Conservation (phyloP, 2,888 invertebrate species). For the Epinotia nisella region DNA sequence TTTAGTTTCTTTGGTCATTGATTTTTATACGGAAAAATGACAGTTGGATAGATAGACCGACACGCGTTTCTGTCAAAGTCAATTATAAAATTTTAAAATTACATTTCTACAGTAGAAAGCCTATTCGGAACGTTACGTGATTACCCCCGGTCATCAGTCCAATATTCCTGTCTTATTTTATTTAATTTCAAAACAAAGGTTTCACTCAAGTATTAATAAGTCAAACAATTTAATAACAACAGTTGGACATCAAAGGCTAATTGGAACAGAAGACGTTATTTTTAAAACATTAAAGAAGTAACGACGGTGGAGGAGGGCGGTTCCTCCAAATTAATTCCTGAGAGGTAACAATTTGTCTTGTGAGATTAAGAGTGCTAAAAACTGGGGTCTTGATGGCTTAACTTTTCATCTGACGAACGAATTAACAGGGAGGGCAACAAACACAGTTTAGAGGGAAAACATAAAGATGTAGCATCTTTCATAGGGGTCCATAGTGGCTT, state of each 20-base stretch:
- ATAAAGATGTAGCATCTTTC: background rate
- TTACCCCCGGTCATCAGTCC: no score
- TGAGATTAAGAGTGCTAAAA: constrained; percentile 66
- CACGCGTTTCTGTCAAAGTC: no score
- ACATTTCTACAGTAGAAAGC: no score
- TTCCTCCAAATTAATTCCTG: constrained; percentile 74
- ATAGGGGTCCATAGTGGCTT: background rate
- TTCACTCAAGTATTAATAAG: constrained; percentile 50
- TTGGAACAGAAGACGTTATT: constrained; percentile 65
- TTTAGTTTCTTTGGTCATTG: no score
- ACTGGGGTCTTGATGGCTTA: constrained; percentile 79
- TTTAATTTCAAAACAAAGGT: constrained; percentile 44
- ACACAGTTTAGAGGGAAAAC: constrained; percentile 46
- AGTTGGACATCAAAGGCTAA: constrained; percentile 64
- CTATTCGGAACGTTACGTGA: no score
- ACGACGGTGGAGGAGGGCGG: constrained; percentile 68
- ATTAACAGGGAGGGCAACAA: constrained; percentile 73
- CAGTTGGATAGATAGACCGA: no score
- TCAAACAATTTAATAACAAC: constrained; percentile 56
- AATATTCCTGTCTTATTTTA: background rate
- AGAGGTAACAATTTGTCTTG: constrained; percentile 65
- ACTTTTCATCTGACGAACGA: constrained; percentile 82
- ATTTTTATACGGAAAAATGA: no score
- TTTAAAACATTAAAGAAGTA: constrained; percentile 57
- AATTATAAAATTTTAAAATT: no score